Evolutionary conservation across 2,113 vertebrate species (phyloP).

Genomic region (Tragelaphus buxtoni): DNA sequence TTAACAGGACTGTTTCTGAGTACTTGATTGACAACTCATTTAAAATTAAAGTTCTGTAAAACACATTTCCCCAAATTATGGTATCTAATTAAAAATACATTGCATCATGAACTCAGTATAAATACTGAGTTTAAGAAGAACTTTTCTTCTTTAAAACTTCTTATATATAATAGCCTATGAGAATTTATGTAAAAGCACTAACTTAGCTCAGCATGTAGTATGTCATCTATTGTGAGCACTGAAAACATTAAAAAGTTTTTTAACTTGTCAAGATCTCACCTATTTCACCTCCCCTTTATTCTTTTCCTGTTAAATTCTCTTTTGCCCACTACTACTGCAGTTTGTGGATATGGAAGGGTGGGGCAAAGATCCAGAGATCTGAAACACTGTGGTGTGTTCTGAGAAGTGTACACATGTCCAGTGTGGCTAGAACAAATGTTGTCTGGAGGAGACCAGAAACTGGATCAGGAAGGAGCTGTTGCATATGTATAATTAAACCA

Average conservation of each 20-base stretch:
- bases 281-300: neutral
- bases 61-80: neutral
- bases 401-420: neutral
- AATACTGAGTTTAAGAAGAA: neutral
- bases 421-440: neutral
- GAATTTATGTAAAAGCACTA: neutral
- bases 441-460: neutral
- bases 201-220: neutral
- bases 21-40: neutral
- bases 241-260: neutral
- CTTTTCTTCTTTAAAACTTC: neutral
- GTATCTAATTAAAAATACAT: neutral
- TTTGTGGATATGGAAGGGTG: neutral
- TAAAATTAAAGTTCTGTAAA: neutral
- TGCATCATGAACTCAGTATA: neutral
- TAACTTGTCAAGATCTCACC: neutral
- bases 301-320: neutral
- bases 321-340: neutral
- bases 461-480: neutral
- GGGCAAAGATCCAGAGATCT: neutral
- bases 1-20: neutral
- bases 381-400: neutral
- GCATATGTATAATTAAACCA: neutral
- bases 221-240: neutral
- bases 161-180: neutral